phyloP scores from a whole-genome alignment of 2,888 invertebrate genomes.

The Torymus aiolomorphi region DNA sequence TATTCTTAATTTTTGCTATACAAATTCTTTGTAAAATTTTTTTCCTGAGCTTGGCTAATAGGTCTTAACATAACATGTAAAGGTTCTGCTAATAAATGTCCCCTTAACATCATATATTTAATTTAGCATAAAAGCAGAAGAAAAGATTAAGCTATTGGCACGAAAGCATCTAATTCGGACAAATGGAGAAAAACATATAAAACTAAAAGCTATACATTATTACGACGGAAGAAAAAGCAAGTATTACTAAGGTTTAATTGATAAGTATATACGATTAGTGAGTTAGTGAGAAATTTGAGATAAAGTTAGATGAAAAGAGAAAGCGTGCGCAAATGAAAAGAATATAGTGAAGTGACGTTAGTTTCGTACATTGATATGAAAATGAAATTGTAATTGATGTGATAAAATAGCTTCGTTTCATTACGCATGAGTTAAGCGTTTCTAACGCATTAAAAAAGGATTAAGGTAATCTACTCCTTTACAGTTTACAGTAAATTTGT shows the following conservation, averaged over 20 bases:
- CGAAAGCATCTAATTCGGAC: not conserved
- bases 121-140: slow-evolving; percentile 23
- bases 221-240: slow-evolving; percentile 8
- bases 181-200: not conserved
- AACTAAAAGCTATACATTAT: not conserved
- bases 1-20: slow-evolving; percentile 37
- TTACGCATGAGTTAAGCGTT: not conserved
- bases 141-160: not conserved
- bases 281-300: slow-evolving; percentile 5
- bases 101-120: slow-evolving; percentile 16
- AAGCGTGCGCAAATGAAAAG: slow-evolving; percentile 23
- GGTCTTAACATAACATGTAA: slow-evolving; percentile 32
- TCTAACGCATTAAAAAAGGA: not conserved
- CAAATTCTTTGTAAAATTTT: slow-evolving; percentile 28
- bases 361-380: slow-evolving; percentile 52
- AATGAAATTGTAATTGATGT: slow-evolving; percentile 21
- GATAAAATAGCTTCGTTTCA: slow-evolving; percentile 14
- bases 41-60: slow-evolving; percentile 32
- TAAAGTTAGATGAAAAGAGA: not conserved
- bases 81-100: slow-evolving; percentile 16
- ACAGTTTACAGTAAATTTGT: no score
- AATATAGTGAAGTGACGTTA: slow-evolving; percentile 28
- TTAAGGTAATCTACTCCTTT: not conserved
- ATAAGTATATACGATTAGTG: slow-evolving; percentile 20
- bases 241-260: slow-evolving; percentile 43